These are phyloP conservation scores for Forbesichthys papilliferus DNA, from an alignment of 2,113 vertebrate genomes.

Conservation along the genomic window DNA sequence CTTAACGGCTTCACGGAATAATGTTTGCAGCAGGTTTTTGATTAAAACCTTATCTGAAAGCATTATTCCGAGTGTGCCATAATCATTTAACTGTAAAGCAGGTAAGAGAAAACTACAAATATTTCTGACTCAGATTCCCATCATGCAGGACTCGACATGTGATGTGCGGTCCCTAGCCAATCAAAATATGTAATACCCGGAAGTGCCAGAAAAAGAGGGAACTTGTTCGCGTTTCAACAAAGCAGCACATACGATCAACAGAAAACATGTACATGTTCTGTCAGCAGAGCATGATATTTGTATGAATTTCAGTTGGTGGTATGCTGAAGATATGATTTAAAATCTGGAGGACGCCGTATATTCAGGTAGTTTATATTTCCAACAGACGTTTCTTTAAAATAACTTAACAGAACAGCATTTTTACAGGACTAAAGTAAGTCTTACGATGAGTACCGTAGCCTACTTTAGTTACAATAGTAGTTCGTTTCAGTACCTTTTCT, in stretches of 20 bases:
- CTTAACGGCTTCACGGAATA: no score
- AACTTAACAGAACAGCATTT: no score
- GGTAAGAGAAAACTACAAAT: background rate
- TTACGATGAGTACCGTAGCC: no score
- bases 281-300: no score
- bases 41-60: no score
- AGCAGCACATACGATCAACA: background rate
- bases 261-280: background rate
- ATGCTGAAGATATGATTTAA: background rate
- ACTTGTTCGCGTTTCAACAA: conserved; percentile 35
- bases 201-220: conserved; percentile 49
- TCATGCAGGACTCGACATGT: background rate
- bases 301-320: background rate
- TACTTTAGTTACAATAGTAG: background rate
- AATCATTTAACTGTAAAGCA: background rate
- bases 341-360: background rate
- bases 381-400: background rate
- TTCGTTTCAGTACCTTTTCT: background rate
- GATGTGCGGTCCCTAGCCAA: conserved; percentile 42
- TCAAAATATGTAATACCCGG: conserved; percentile 29
- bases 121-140: conserved; percentile 55
- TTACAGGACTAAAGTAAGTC: no score
- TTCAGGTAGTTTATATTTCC: conserved; percentile 35
- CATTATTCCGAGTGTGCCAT: background rate
- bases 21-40: no score